phyloP scores from a whole-genome alignment of 2,113 vertebrate species.

The Zapus hudsonius region DNA sequence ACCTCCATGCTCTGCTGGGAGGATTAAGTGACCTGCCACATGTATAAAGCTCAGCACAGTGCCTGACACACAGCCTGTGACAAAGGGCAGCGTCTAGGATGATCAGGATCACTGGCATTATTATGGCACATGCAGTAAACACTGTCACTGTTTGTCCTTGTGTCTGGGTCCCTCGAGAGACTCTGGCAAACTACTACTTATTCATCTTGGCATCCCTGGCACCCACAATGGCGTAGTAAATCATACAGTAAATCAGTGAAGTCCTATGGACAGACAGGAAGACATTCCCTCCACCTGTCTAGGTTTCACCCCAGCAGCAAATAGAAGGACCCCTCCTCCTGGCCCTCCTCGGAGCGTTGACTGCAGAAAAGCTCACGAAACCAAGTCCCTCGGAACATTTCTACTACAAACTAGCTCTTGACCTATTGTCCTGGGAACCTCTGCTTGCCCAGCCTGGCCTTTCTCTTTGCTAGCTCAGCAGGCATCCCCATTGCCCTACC shows the following conservation, averaged over 20 bases:
- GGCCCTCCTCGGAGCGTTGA: neutral
- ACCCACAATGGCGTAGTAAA: neutral
- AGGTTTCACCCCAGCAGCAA: neutral
- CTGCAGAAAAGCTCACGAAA: neutral
- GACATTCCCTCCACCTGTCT: neutral
- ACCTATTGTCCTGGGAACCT: fast-evolving
- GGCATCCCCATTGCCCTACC: neutral
- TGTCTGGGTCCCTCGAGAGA: neutral
- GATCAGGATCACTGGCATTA: neutral
- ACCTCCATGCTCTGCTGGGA: neutral
- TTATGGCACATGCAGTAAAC: neutral
- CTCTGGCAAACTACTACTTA: neutral
- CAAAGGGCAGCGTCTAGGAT: neutral
- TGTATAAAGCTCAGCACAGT: neutral
- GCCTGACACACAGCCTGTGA: neutral
- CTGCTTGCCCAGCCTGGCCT: neutral
- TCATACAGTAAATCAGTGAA: neutral
- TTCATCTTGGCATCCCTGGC: neutral
- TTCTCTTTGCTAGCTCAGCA: neutral
- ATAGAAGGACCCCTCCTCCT: neutral
- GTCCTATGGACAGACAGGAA: neutral
- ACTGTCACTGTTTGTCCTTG: neutral
- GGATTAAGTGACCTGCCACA: neutral
- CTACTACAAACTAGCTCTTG: neutral
- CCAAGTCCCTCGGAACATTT: neutral